Evolutionary conservation across 2,888 invertebrate genomes (phyloP), one percentile per base, ranked within the genome.

Genomic region (Pheosia gnoma): DNA sequence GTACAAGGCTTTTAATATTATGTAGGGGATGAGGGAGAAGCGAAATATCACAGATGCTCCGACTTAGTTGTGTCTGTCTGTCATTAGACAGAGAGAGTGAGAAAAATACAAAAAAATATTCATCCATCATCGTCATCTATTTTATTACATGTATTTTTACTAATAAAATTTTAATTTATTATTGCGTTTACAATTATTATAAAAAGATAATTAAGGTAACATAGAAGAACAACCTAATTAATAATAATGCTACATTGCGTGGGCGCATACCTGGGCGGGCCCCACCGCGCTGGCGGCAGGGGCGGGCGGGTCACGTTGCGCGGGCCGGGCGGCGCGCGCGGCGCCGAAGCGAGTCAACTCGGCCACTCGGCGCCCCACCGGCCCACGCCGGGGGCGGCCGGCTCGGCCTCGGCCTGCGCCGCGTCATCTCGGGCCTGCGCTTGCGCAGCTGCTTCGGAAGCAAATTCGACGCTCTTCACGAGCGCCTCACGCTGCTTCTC

Each of bases 281-380:
- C 85, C 88, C 87, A 89, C 96, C 88, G 85, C 72, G 82, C 96
- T 83, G 98, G 94, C 84, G 97, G 95, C 66, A 95, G 95, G 85
- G 97, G 96, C 73, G 98, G 95, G 77, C 96, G 95, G 80, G 96
- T 95, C 94, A 98, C 97, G 85, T 97, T 96, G 76, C 95, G 94
- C 62, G 96, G 78, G 96, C 96, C 80, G 97, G 94, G 90, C 97
- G 97, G 75, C 95, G 94, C 38, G 83, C 92, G 75, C 90, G 89
- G 66, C 47, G 83, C 77, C 65, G 63, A 55, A 76, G 68, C 65
- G 98, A 98, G 98, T 98, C 98, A 98, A 98, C 98, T 98, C 95
- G 98, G 98, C 98, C 98, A 98, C 94, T 98, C 98, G 94, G 96
- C 96, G 91, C 97, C 98, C 97, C 97, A 98, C 80, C 97, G 96